A percentile compares a stretch with the other conserved stretches of the same genome.
Conservation (phyloP, 2,797 vertebrate species). For the Uromys caudimaculatus region DNA sequence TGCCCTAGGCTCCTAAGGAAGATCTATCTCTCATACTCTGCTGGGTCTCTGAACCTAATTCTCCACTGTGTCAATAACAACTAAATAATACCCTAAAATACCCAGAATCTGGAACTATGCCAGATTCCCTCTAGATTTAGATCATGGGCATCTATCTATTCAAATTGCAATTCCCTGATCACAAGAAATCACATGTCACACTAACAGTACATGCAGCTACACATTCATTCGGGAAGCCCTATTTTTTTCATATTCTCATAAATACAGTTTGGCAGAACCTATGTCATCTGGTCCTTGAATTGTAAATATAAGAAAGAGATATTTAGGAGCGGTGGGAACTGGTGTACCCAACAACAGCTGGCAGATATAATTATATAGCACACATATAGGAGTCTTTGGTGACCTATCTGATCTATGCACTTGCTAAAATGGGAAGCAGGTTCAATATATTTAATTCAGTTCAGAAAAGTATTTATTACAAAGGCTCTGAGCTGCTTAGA, state of each 20-base stretch:
- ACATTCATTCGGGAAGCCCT: neutral
- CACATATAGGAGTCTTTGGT: constrained; percentile 47
- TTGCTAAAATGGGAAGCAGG: constrained; percentile 55
- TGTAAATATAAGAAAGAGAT: constrained; percentile 60
- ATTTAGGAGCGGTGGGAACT: constrained; percentile 58
- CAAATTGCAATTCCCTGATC: constrained; percentile 21
- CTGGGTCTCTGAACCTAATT: constrained; percentile 66
- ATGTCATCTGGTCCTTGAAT: constrained; percentile 35
- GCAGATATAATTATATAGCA: constrained; percentile 41
- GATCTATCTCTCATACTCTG: constrained; percentile 41
- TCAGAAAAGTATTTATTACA: constrained; percentile 58
- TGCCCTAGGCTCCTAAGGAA: constrained; percentile 55
- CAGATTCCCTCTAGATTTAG: constrained; percentile 65
- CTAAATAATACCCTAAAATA: constrained; percentile 69
- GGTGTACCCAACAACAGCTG: neutral
- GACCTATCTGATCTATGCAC: constrained; percentile 57
- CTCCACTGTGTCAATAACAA: constrained; percentile 74
- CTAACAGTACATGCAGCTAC: neutral
- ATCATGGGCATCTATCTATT: constrained; percentile 52
- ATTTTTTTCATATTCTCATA: constrained; percentile 57
- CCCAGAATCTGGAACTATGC: constrained; percentile 52
- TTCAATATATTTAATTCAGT: constrained; percentile 67
- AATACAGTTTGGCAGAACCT: constrained; percentile 62
- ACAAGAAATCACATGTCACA: neutral
- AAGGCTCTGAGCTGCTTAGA: neutral